Base-by-base conservation (phyloP, 2,888 invertebrate species). In the Archips xylosteana region DNA sequence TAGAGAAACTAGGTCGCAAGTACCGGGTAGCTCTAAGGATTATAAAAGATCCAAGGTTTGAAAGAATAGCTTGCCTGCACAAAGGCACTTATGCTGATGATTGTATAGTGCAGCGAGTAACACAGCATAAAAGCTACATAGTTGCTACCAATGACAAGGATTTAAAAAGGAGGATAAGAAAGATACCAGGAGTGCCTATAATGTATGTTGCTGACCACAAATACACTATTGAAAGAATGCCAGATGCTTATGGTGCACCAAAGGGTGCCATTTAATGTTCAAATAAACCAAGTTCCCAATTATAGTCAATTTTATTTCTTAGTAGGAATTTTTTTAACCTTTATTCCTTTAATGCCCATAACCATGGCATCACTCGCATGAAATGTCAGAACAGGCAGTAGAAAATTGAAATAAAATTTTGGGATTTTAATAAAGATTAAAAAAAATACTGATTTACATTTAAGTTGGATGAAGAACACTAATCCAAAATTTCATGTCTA, bases 41-140 rank as follows among this genome's bases (percentile, higher is more conserved):
- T 75, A 97, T 98, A 57, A 99, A 98, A 85, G 99, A 99, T 90
- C 96, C 98, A 0, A 94, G 99, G 15, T 99, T 99, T 92, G 97
- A 99, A 89, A 95, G 99, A 77, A 95, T 99, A 59, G 96, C 97
- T 47, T 99, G 99, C 89, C 94, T 98, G 85, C 99, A 99, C 88
- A 99, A 98, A 89, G 99, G 99, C 34, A 99, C 99, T 0, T 99
- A 99, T 94, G 99, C 99, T 76, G 99, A 99, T 92, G 99, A 99
- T 90, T 99, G 99, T 89, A 95, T 99, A 71, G 98, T 99, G 1
- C 98, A 99, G 85, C 95, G 99, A 82, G 97, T 99, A 1, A 98
- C 97, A 3, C 98, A 99, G 95, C 99, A 99, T 89, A 99, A 99
- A 88, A 99, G 99, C 94, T 99, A 99, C 88, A 99, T 99, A 83